Evolutionary conservation across 2,888 invertebrate genomes (phyloP).

Genomic region (Eupithecia centaureata): DNA sequence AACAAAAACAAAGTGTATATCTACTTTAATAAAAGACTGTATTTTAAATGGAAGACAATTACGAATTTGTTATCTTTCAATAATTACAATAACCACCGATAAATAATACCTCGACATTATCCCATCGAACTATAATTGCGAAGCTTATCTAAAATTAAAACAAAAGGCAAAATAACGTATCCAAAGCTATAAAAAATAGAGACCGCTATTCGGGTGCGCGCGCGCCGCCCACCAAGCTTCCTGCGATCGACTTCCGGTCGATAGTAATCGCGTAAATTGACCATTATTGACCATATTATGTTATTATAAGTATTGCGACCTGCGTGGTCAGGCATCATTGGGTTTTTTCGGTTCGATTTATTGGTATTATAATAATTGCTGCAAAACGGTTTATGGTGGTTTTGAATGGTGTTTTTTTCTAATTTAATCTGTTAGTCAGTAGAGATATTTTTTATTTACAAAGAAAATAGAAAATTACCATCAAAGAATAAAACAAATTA

Average conservation of each 20-base stretch:
- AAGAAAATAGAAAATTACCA: too few relatives aligned
- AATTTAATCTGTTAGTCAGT: conserved; percentile 12
- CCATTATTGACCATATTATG: conserved; percentile 62
- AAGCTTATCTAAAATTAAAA: conserved; percentile 37
- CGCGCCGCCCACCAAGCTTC: conserved; percentile 73
- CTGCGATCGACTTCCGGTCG: conserved; percentile 74
- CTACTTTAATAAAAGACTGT: too few relatives aligned
- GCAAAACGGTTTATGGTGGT: conserved; percentile 23
- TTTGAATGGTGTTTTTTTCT: conserved; percentile 28
- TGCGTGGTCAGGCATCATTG: conserved; percentile 71
- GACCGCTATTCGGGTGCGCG: conserved; percentile 58
- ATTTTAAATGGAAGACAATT: not conserved
- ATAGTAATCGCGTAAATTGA: conserved; percentile 67
- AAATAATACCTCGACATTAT: conserved; percentile 26
- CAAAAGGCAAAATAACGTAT: conserved; percentile 26
- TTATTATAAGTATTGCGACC: conserved; percentile 63
- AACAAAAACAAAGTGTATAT: too few relatives aligned
- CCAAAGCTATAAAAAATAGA: conserved; percentile 31
- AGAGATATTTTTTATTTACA: too few relatives aligned
- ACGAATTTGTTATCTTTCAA: not conserved
- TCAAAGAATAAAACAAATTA: too few relatives aligned
- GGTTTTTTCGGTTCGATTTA: conserved; percentile 61
- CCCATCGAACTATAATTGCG: conserved; percentile 28
- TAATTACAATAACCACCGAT: conserved; percentile 19
- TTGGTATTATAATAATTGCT: conserved; percentile 38